Base-by-base conservation (phyloP, 1,140 invertebrate genomes). In the Zophobas morio region DNA sequence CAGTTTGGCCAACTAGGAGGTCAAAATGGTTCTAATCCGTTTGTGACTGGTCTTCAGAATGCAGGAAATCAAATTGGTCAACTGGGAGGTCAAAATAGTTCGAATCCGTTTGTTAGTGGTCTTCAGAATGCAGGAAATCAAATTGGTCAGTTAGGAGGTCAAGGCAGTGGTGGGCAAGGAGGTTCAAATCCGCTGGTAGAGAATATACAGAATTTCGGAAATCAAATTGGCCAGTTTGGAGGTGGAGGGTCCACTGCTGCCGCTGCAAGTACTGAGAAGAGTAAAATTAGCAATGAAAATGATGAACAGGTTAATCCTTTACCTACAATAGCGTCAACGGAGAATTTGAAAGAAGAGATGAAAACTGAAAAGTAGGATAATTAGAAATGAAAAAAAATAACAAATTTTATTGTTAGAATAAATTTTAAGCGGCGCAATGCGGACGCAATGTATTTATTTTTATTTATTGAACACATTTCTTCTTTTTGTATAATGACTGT, bases 1-100 rank as follows among this genome's bases (percentile, higher is more conserved):
- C 74, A 76, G 49, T 37, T 76, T 70, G 63, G 71, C 20, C 63
- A 73, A 2, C 8, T 33, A 71, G 39, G 63, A 32, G 63, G 63
- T 33, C 8, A 35, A 5, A n/a, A n/a, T 8, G 71, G 49, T 1
- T 37, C 66, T n/a, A 77, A 77, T 60, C 75, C 75, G 37, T 36
- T 77, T 5, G 37, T 40, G 0, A 6, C 47, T 1, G 47, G 51
- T 20, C 63, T 33, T 20, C 74, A 75, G 53, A 20, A 39, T 35
- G 36, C 66, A 4, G 56, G 74, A 20, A 75, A 32, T 51, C 74
- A 37, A 39, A 49, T 51, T 6, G 56, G 66, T 36, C 37, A 70
- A 20, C 36, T 72, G 70, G 70, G 70, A 32, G 34, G 5, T 46
- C 32, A 32, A 6, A n/a, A n/a, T 36, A 34, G 36, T 33, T 32